A percentile compares a stretch with the other conserved stretches of the same genome.
Conservation (phyloP, 2,888 invertebrate genomes). For the Drosophila mettleri region DNA sequence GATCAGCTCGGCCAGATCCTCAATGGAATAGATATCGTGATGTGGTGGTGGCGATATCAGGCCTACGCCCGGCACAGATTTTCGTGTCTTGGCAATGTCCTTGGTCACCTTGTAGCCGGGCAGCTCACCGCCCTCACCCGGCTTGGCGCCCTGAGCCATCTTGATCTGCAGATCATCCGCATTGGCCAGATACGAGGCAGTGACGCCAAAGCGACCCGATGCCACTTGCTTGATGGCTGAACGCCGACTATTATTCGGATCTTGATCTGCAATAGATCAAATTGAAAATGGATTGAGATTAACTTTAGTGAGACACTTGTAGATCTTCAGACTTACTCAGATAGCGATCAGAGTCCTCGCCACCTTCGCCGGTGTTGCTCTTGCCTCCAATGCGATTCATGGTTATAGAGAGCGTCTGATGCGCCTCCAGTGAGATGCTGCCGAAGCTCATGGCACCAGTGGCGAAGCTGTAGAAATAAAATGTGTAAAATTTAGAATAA, state of each 20-base stretch:
- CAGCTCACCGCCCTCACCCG: conserved; percentile 99
- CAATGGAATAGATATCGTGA: conserved; percentile 99
- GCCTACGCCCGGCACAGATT: conserved; percentile 98
- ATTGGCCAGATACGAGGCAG: conserved; percentile 97
- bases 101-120: conserved; percentile 96
- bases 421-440: conserved; percentile 98
- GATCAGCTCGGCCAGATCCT: conserved; percentile 98
- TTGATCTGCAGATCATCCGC: conserved; percentile 99
- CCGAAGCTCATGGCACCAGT: conserved; percentile 98
- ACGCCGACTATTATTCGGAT: conserved; percentile 92
- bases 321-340: conserved; percentile 84
- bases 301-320: neutral
- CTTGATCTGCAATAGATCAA: conserved; percentile 86
- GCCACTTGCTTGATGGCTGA: conserved; percentile 99
- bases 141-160: conserved; percentile 99
- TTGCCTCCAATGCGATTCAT: conserved; percentile 99
- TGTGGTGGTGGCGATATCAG: conserved; percentile 99
- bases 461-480: conserved; percentile 78
- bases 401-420: conserved; percentile 96
- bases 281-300: neutral
- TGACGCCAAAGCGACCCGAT: conserved; percentile 99
- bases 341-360: conserved; percentile 93
- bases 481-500: neutral
- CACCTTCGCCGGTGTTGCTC: conserved; percentile 99
- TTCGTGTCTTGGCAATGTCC: conserved; percentile 97